phyloP scores from a whole-genome alignment of 2,888 invertebrate species.

The Tuberolachnus salignus region DNA sequence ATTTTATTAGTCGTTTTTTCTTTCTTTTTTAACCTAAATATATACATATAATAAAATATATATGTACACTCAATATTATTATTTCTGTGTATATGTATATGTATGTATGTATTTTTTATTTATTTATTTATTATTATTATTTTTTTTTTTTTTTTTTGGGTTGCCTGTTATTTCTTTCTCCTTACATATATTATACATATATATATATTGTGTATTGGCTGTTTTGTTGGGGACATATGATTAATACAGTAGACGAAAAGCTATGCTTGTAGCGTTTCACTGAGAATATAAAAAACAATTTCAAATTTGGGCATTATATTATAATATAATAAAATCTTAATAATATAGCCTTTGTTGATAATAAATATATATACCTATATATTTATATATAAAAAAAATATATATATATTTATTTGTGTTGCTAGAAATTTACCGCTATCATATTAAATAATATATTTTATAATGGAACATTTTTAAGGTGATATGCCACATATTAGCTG shows the following conservation, averaged over 20 bases:
- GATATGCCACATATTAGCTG: conserved; percentile 56
- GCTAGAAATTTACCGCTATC: conserved; percentile 44
- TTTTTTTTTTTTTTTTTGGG: conserved; percentile 57
- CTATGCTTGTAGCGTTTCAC: conserved; percentile 56
- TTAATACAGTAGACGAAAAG: conserved; percentile 42
- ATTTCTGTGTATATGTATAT: conserved; percentile 25
- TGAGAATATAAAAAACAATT: conserved; percentile 33
- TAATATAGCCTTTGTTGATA: conserved; percentile 32
- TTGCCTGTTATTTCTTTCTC: conserved; percentile 56
- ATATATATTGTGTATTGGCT: conserved; percentile 53
- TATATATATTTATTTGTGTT: conserved; percentile 37
- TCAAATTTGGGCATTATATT: conserved; percentile 43
- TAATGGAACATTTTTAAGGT: conserved; percentile 40
- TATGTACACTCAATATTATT: conserved; percentile 24
- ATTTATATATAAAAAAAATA: not conserved
- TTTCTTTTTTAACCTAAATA: not conserved
- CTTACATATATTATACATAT: conserved; percentile 21
- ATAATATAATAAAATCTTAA: conserved; percentile 25
- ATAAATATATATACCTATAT: conserved; percentile 21
- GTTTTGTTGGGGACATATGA: conserved; percentile 50
- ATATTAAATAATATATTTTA: conserved; percentile 8
- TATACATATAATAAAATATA: conserved; percentile 27
- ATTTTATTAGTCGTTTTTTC: conserved; percentile 44
- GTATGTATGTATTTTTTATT: conserved; percentile 20
- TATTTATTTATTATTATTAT: too few relatives aligned